A percentile compares a stretch with the other conserved stretches of the same genome.
Conservation (phyloP, 2,797 vertebrate species). For the Crenichthys baileyi region DNA sequence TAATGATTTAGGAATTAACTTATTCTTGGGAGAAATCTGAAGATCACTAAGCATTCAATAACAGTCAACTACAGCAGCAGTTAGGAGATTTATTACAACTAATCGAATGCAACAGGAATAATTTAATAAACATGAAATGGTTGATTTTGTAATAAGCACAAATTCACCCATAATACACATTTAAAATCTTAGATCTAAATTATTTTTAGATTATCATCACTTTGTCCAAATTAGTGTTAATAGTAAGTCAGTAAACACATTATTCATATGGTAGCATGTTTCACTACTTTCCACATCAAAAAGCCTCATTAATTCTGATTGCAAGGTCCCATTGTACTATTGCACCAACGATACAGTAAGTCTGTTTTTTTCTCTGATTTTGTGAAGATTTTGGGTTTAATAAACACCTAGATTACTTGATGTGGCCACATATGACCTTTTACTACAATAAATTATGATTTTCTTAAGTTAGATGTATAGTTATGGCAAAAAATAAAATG, state of each 20-base stretch:
- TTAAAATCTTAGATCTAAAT: background rate
- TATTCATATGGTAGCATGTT: background rate
- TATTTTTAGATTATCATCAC: background rate
- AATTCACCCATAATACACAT: background rate
- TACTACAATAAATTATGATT: too few species aligned
- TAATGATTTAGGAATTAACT: background rate
- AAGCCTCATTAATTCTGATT: background rate
- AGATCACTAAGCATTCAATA: background rate
- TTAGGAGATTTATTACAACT: background rate
- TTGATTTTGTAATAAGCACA: background rate
- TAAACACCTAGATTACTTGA: background rate
- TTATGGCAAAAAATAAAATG: background rate
- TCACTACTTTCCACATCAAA: background rate
- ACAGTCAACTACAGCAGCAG: background rate
- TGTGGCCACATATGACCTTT: background rate
- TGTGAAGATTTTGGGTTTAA: background rate
- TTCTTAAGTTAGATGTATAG: background rate
- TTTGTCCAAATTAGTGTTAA: slow-evolving; percentile 1
- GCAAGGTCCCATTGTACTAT: background rate
- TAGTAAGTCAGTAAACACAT: background rate
- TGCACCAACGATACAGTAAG: background rate
- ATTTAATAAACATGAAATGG: background rate
- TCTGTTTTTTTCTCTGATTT: background rate
- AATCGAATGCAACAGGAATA: background rate
- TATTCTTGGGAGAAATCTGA: background rate